Evolutionary conservation across 2,113 vertebrate genomes (phyloP).

Genomic region (Hippocampus mohnikei): DNA sequence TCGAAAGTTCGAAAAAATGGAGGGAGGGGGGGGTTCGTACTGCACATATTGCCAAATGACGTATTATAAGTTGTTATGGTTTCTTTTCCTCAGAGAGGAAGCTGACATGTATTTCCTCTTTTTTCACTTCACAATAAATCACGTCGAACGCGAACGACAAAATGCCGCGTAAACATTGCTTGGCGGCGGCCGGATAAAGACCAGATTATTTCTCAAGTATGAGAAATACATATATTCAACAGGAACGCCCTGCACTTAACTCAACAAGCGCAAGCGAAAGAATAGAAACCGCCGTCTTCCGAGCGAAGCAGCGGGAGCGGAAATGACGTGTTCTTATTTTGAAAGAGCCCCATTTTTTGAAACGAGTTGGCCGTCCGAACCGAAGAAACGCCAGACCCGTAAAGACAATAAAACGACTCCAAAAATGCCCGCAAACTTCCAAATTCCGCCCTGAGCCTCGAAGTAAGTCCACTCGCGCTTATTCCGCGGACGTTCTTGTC

Average conservation of each 20-base stretch:
- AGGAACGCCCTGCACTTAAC: not conserved
- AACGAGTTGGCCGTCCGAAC: not conserved
- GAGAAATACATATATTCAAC: not conserved
- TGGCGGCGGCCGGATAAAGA: not conserved
- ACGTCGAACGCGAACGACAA: not conserved
- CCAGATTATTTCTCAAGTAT: not conserved
- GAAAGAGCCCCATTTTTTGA: conserved; percentile 38
- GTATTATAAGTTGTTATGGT: not conserved
- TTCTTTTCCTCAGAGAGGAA: not conserved
- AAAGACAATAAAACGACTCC: not conserved
- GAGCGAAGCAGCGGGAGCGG: conserved; percentile 19
- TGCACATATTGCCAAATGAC: not conserved
- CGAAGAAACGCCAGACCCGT: not conserved
- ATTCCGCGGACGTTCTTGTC: rapidly evolving
- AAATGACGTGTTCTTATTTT: conserved; percentile 39
- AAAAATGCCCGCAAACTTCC: not conserved
- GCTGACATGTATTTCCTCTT: not conserved
- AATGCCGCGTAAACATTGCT: not conserved
- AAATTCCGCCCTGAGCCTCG: not conserved
- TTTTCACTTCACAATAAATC: not conserved
- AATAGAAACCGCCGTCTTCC: not conserved
- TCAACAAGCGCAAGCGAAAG: not conserved
- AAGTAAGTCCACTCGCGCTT: conserved; percentile 1
- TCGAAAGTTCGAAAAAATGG: not conserved
- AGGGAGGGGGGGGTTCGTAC: too few species aligned